Evolutionary conservation across 23 tunicate species (phyloP).

Genomic region (Phallusia fumigata): DNA sequence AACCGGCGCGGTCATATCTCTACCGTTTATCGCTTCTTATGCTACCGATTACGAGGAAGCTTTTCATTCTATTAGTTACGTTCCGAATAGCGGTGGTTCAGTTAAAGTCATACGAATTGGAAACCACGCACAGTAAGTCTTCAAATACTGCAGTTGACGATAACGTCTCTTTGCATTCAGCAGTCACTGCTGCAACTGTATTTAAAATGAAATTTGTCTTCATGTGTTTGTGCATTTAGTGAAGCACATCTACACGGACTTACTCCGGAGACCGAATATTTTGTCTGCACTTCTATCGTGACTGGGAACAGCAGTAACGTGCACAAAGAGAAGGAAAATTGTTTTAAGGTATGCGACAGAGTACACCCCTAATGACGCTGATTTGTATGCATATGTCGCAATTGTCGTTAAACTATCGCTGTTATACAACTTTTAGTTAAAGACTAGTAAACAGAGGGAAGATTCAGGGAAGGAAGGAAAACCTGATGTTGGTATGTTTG

Average conservation of each 20-base stretch:
- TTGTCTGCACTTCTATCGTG: conserved; percentile 38
- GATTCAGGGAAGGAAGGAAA: too few relatives aligned
- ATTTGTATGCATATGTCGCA: too few relatives aligned
- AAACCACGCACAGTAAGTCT: neutral
- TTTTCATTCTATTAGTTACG: conserved; percentile 29
- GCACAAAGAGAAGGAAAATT: neutral
- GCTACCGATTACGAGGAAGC: conserved; percentile 30
- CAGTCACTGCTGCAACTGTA: too few relatives aligned
- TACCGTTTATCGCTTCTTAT: conserved; percentile 26
- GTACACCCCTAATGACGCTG: too few relatives aligned
- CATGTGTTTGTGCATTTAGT: neutral
- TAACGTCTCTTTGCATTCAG: too few relatives aligned
- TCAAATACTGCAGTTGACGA: neutral
- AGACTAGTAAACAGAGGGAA: too few relatives aligned
- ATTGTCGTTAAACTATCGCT: too few relatives aligned
- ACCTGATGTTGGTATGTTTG: too few relatives aligned
- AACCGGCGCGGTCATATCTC: conserved; percentile 30
- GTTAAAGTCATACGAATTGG: neutral
- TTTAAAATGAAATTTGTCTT: too few relatives aligned
- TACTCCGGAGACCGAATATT: conserved; percentile 47
- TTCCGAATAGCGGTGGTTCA: conserved; percentile 36
- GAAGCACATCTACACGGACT: conserved; percentile 30
- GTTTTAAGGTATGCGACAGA: neutral
- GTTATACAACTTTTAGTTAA: too few relatives aligned
- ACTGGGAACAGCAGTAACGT: neutral